These are phyloP conservation scores for Callosobruchus maculatus DNA, from an alignment of 2,888 invertebrate genomes.

Conservation along the genomic window DNA sequence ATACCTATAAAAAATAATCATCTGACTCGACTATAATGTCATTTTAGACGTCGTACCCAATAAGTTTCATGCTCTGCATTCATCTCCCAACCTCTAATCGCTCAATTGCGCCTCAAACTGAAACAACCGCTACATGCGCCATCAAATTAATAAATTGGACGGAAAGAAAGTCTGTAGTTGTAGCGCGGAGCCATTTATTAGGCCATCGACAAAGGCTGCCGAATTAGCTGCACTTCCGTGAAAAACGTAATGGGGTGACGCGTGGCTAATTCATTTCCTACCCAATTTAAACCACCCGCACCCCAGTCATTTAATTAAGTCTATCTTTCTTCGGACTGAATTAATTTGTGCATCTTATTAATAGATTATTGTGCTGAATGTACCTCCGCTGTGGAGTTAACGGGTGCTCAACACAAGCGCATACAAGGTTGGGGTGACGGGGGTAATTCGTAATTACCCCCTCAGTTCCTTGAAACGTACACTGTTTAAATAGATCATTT, in stretches of 20 bases:
- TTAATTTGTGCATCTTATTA: conserved; percentile 18
- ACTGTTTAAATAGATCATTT: no score
- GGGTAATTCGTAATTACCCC: no score
- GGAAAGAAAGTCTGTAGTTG: neutral
- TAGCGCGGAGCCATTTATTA: conserved; percentile 20
- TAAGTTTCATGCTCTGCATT: neutral
- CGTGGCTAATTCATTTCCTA: conserved; percentile 23
- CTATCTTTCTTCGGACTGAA: conserved; percentile 15
- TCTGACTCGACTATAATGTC: no score
- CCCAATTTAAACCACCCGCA: conserved; percentile 20
- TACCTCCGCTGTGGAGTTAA: neutral
- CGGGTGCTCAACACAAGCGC: neutral
- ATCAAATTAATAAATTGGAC: neutral
- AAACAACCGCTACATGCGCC: neutral
- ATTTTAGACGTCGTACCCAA: neutral
- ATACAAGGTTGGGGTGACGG: no score
- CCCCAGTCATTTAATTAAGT: conserved; percentile 23
- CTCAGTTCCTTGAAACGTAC: no score
- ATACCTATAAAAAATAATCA: no score
- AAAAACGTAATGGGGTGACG: conserved; percentile 24
- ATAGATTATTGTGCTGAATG: conserved; percentile 10
- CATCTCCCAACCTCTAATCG: neutral
- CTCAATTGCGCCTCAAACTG: neutral
- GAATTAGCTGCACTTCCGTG: conserved; percentile 15
- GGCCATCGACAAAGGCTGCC: conserved; percentile 21